These are phyloP conservation scores for Eurosta solidaginis DNA, from an alignment of 1,140 invertebrate genomes.

Conservation along the genomic window DNA sequence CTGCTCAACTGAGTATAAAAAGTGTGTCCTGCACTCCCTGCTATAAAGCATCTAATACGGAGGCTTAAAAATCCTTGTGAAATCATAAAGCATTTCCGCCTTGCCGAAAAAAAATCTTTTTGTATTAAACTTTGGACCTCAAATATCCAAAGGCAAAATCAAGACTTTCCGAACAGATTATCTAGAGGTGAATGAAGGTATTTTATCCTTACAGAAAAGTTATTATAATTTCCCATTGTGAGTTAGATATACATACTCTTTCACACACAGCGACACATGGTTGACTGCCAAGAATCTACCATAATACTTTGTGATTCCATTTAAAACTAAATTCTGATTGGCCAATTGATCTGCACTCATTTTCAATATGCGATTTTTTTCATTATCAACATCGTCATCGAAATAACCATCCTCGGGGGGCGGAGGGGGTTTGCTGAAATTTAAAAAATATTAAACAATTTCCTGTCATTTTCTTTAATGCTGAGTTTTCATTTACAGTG, in stretches of 20 bases:
- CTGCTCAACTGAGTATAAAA: too few species aligned
- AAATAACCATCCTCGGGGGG: slow-evolving; percentile 40
- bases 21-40: too few species aligned
- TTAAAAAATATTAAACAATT: not conserved
- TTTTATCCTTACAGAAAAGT: not conserved
- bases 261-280: slow-evolving; percentile 67
- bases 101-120: too few species aligned
- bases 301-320: slow-evolving; percentile 70
- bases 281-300: slow-evolving; percentile 70
- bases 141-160: not conserved
- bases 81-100: too few species aligned
- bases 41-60: too few species aligned
- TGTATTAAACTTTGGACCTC: too few species aligned
- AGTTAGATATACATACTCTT: slow-evolving; percentile 45
- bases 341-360: slow-evolving; percentile 40
- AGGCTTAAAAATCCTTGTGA: too few species aligned
- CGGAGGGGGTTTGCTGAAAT: slow-evolving; percentile 40
- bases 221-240: not conserved
- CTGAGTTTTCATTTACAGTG: slow-evolving; percentile 38
- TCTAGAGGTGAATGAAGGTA: not conserved
- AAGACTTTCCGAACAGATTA: not conserved
- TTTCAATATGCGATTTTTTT: slow-evolving; percentile 52
- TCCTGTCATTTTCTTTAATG: not conserved
- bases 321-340: slow-evolving; percentile 57
- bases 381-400: slow-evolving; percentile 60